A percentile compares a stretch with the other conserved stretches of the same genome.
phyloP scores from a whole-genome alignment of 2,888 invertebrate species.

The Lasioglossum malachurum region DNA sequence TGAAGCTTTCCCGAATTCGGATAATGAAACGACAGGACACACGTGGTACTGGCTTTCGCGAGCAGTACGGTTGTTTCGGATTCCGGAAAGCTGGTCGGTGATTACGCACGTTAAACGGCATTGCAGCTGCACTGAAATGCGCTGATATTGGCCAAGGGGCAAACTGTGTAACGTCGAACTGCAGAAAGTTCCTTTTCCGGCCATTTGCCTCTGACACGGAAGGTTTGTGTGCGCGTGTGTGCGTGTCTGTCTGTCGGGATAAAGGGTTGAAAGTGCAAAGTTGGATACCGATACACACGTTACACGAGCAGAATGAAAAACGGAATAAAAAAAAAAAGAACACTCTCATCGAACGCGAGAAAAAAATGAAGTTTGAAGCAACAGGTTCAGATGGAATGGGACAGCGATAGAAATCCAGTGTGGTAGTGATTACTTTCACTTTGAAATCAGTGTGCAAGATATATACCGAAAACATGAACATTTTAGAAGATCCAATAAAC shows the following conservation, averaged over 20 bases:
- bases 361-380: neutral
- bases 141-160: constrained; percentile 11
- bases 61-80: constrained; percentile 19
- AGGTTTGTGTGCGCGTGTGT: neutral
- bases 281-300: neutral
- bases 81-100: constrained; percentile 13
- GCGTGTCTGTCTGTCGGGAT: too few species aligned
- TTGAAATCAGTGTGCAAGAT: neutral
- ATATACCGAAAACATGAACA: neutral
- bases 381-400: neutral
- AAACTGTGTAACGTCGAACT: constrained; percentile 28
- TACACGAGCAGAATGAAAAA: neutral
- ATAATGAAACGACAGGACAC: neutral
- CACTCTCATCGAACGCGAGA: neutral
- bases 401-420: neutral
- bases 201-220: neutral
- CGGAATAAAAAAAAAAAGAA: neutral
- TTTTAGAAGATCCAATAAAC: too few species aligned
- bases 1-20: neutral
- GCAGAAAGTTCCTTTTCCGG: constrained; percentile 17
- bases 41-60: neutral
- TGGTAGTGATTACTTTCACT: neutral
- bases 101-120: constrained; percentile 20
- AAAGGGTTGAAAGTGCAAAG: constrained; percentile 6
- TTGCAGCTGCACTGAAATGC: constrained; percentile 10